Percentiles rank a stretch among this genome's conserved stretches.
Evolutionary conservation across 2,113 vertebrate species (phyloP).

Genomic region (Symphodus melops): DNA sequence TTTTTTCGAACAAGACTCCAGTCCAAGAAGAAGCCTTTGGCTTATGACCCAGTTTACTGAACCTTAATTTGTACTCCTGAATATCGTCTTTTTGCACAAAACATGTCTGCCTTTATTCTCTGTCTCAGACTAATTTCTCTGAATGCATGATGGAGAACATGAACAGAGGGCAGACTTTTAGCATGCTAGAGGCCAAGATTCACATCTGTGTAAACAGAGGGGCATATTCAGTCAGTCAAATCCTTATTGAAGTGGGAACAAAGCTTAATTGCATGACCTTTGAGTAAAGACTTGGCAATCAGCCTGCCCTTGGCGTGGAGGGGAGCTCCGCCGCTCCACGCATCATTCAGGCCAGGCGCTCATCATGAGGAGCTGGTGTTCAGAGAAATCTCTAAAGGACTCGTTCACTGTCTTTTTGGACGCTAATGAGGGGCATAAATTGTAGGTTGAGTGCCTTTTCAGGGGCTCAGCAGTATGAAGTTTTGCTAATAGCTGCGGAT

Average conservation of each 20-base stretch:
- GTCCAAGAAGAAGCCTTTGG: slow-evolving; percentile 6
- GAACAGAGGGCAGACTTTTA: slow-evolving; percentile 27
- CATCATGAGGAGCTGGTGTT: slow-evolving; percentile 61
- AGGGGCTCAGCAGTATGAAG: slow-evolving; percentile 43
- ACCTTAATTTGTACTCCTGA: slow-evolving; percentile 13
- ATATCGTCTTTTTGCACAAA: slow-evolving; percentile 18
- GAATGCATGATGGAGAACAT: slow-evolving; percentile 25
- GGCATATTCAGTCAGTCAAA: slow-evolving; percentile 66
- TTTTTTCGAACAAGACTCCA: background rate
- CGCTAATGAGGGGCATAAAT: slow-evolving; percentile 76
- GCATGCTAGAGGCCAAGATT: slow-evolving; percentile 59
- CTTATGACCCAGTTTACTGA: slow-evolving; percentile 18
- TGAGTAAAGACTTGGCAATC: slow-evolving; percentile 73
- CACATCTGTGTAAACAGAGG: slow-evolving; percentile 64
- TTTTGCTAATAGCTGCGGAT: slow-evolving; percentile 70
- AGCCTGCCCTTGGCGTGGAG: slow-evolving; percentile 73
- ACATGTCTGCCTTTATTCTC: slow-evolving; percentile 17
- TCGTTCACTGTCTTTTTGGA: slow-evolving; percentile 66
- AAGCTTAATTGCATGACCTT: slow-evolving; percentile 80
- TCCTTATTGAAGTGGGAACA: slow-evolving; percentile 73
- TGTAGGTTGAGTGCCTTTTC: slow-evolving; percentile 66
- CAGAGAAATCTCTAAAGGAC: slow-evolving; percentile 67
- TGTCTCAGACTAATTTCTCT: slow-evolving; percentile 23
- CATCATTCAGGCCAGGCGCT: slow-evolving; percentile 60
- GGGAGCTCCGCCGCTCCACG: slow-evolving; percentile 43